Evolutionary conservation across 2,797 vertebrate species (phyloP).

Genomic region (Falco cherrug): DNA sequence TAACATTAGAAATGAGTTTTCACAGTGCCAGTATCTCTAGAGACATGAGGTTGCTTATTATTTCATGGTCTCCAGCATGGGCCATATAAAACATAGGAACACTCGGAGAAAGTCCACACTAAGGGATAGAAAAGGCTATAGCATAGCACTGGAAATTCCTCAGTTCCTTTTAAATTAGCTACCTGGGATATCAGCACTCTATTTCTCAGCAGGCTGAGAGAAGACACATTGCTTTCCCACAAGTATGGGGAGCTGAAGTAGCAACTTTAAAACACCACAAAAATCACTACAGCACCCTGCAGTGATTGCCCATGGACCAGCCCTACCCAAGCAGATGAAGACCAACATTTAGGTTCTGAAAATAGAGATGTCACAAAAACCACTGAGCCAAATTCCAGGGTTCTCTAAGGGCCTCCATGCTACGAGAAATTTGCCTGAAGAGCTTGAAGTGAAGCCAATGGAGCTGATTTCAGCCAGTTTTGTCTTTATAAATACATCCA

Average conservation of each 20-base stretch:
- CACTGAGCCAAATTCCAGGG: not conserved
- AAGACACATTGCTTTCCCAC: not conserved
- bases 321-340: not conserved
- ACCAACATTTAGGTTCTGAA: not conserved
- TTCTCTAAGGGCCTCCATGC: constrained; percentile 4
- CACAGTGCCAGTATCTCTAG: not conserved
- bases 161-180: not conserved
- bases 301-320: not conserved
- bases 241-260: not conserved
- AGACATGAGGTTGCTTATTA: not conserved
- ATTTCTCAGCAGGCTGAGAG: not conserved
- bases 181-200: not conserved
- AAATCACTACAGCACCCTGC: not conserved
- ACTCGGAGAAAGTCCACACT: not conserved
- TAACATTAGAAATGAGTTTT: constrained; percentile 12
- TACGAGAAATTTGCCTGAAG: not conserved
- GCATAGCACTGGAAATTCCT: not conserved
- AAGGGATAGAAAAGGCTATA: not conserved
- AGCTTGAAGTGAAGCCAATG: constrained; percentile 39
- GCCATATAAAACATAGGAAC: not conserved
- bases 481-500: constrained; percentile 32
- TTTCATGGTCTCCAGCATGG: not conserved
- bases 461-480: constrained; percentile 35
- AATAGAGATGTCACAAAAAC: not conserved
- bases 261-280: not conserved